Base-by-base conservation (phyloP, 53 echinoderm and acorn worm species). In the Patiria pectinifera region DNA sequence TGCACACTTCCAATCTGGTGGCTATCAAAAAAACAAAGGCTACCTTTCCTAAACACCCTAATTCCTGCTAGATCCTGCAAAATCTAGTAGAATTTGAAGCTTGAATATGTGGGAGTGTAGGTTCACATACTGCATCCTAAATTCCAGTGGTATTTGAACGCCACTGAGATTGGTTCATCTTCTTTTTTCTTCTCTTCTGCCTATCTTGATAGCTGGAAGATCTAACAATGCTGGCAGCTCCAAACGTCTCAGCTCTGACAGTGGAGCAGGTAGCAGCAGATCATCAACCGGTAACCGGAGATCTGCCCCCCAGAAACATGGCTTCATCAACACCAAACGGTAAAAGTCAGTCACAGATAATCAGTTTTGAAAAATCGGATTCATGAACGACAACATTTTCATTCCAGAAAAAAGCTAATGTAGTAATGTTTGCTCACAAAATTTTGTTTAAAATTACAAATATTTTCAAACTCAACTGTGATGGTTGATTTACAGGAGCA, bases 291-390 rank as follows among this genome's bases (percentile, higher is more conserved):
- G 93, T 22, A 76, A 4, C 47, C 72, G 89, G 63, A 82, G 49
- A 69, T 93, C 93, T 0, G 74, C 83, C 82, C 76, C 88, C 8
- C 88, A 93, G 89, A 88, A 89, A 88, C 89, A 88, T 61, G 93
- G 88, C 35, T 83, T 89, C 45, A 71, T 81, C 69, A 90, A 90
- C 60, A 90, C 80, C 46, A 90, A 90, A 69, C 45, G 90, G 90
- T 90, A 90, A 48, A 22, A 3, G 3, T 11, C 15, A 66, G 66
- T 15, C 66, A 66, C 66, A 14, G 15, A 66, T 66, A 18, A 53
- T 53, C 10, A 2, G 66, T 66, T 66, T 0, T 18, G 15, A 66
- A 13, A 66, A 0, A 66, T 18, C 79, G 8, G 21, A 7, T 45
- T 79, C 24, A 13, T 79, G 4, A 35, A 79, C 7, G 6, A 44